These are phyloP conservation scores for Cynocephalus volans DNA, from an alignment of 2,113 vertebrate species.

Conservation along the genomic window DNA sequence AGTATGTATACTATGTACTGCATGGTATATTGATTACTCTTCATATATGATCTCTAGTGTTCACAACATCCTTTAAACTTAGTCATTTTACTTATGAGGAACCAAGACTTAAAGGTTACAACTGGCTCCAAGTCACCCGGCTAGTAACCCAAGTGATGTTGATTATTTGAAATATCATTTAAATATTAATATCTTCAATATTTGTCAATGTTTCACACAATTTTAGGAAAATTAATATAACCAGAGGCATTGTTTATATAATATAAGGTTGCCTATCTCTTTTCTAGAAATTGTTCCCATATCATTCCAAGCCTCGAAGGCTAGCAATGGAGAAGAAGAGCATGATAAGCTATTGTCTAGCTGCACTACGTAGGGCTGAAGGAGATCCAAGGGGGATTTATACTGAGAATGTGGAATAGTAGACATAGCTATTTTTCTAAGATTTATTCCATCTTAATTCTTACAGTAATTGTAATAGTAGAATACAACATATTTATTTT, in stretches of 20 bases:
- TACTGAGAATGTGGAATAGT: too few species aligned
- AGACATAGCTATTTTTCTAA: neutral
- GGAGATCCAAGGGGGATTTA: neutral
- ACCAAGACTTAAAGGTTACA: neutral
- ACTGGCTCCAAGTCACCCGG: neutral
- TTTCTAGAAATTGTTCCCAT: neutral
- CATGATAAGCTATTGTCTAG: neutral
- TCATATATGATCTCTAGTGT: neutral
- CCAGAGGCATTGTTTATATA: neutral
- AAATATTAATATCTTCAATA: neutral
- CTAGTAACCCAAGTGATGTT: neutral
- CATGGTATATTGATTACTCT: neutral
- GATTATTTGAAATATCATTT: slow-evolving; percentile 49
- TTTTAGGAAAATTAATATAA: neutral
- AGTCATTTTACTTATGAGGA: neutral
- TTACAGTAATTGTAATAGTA: neutral
- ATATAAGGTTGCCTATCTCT: neutral
- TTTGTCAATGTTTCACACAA: neutral
- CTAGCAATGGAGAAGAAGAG: neutral
- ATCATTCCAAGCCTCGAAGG: neutral
- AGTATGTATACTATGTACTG: neutral
- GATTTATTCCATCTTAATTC: neutral
- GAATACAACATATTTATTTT: neutral
- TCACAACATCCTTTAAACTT: neutral
- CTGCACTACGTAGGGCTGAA: neutral